Evolutionary conservation across 30 jellyfish, hydroid and myxozoan species (phyloP).

Genomic region (Aurelia aurita): DNA sequence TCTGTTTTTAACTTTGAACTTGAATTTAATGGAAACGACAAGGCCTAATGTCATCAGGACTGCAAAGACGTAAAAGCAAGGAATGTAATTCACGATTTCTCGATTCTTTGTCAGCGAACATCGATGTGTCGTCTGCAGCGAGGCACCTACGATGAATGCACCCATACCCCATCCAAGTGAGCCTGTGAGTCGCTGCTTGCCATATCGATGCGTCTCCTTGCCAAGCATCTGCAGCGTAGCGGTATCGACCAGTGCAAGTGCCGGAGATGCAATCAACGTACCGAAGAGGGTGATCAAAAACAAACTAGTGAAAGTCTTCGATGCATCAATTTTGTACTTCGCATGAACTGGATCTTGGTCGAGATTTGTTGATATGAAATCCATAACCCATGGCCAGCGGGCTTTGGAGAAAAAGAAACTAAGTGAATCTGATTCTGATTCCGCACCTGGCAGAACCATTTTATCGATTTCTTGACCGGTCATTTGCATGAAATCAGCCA

Average conservation of each 20-base stretch:
- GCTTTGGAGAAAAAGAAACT: conserved; percentile 88
- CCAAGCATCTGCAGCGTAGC: conserved; percentile 98
- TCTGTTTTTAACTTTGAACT: conserved; percentile 74
- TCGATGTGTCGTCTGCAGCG: conserved; percentile 96
- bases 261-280: conserved; percentile 94
- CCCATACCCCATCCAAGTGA: conserved; percentile 99
- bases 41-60: conserved; percentile 93
- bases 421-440: conserved; percentile 63
- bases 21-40: conserved; percentile 82
- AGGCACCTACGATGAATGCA: conserved; percentile 99
- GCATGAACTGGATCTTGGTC: conserved; percentile 76
- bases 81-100: conserved; percentile 96
- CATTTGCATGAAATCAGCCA: conserved; percentile 88
- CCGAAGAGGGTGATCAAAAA: conserved; percentile 95
- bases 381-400: conserved; percentile 99
- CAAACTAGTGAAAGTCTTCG: conserved; percentile 91
- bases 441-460: conserved; percentile 84
- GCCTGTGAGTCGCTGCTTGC: conserved; percentile 98
- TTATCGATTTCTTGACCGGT: conserved; percentile 92
- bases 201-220: conserved; percentile 97
- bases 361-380: conserved; percentile 73
- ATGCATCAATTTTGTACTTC: conserved; percentile 94
- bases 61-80: conserved; percentile 97
- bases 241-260: conserved; percentile 98
- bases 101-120: conserved; percentile 87